These are phyloP conservation scores for Monopis laevigella DNA, from an alignment of 2,888 invertebrate genomes.

Conservation along the genomic window DNA sequence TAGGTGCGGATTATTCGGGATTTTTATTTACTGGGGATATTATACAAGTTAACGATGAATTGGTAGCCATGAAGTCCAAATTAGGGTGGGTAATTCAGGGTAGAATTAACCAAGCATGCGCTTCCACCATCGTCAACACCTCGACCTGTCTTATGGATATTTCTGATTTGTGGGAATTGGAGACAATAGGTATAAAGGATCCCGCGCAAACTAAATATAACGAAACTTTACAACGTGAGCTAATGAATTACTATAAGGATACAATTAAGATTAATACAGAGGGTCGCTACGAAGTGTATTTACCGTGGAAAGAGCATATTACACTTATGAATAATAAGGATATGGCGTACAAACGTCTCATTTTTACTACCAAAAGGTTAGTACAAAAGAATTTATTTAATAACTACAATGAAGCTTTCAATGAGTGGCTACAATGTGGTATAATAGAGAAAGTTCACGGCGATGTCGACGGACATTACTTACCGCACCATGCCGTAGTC, in stretches of 20 bases:
- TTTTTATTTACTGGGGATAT: not conserved
- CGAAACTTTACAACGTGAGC: not conserved
- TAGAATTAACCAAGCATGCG: not conserved
- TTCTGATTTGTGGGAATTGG: constrained; percentile 2
- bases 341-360: constrained; percentile 19
- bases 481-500: constrained; percentile 24
- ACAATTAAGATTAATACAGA: not conserved
- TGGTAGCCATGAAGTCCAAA: constrained; percentile 7
- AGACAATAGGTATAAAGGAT: constrained; percentile 2
- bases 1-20: constrained; percentile 1
- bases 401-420: constrained; percentile 12
- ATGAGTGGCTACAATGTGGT: constrained; percentile 10
- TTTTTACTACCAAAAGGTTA: constrained; percentile 11
- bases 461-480: constrained; percentile 15
- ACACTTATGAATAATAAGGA: not conserved
- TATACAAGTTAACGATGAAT: not conserved
- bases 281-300: constrained; percentile 1
- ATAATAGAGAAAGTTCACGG: constrained; percentile 8
- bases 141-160: not conserved
- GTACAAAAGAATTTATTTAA: not conserved
- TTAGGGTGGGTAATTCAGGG: constrained; percentile 6
- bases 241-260: not conserved
- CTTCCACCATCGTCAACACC: not conserved
- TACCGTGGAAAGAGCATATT: constrained; percentile 1
- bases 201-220: not conserved